Percentiles rank a stretch among this genome's conserved stretches.
These are phyloP conservation scores for Philereme transversata DNA, from an alignment of 2,888 invertebrate genomes.

Conservation along the genomic window DNA sequence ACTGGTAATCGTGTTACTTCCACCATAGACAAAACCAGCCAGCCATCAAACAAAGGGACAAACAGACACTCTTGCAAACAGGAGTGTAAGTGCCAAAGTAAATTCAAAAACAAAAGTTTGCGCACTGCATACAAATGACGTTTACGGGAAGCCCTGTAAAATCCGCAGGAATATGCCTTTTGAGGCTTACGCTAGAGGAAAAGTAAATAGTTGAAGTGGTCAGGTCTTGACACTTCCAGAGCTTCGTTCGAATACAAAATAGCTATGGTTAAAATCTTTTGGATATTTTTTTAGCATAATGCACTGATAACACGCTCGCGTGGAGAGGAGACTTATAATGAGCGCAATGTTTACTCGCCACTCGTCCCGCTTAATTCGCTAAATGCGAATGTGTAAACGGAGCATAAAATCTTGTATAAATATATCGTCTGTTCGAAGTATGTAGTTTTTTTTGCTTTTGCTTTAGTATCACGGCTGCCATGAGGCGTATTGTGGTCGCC, in stretches of 20 bases:
- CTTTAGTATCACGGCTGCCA: too few species aligned
- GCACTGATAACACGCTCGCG: too few species aligned
- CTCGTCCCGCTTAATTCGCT: too few species aligned
- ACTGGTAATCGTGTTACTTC: conserved; percentile 14
- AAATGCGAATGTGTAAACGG: too few species aligned
- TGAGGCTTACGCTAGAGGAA: conserved; percentile 21
- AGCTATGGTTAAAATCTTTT: conserved; percentile 2
- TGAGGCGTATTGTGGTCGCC: too few species aligned
- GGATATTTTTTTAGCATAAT: not conserved
- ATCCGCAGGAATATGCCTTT: conserved; percentile 22
- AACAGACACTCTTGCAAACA: conserved; percentile 47
- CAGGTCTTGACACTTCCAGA: conserved; percentile 26
- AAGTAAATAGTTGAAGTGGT: conserved; percentile 29
- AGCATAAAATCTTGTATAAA: too few species aligned
- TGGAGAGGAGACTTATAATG: too few species aligned
- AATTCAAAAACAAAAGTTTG: conserved; percentile 45
- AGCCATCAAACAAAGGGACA: conserved; percentile 41
- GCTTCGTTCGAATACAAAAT: not conserved
- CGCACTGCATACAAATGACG: conserved; percentile 33
- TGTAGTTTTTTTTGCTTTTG: too few species aligned
- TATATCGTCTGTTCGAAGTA: too few species aligned
- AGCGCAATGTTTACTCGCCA: too few species aligned
- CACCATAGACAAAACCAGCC: conserved; percentile 26
- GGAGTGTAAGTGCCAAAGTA: conserved; percentile 53
- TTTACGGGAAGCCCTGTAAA: conserved; percentile 28